Conservation (phyloP, 1,140 invertebrate species). For the Epicauta chinensis region DNA sequence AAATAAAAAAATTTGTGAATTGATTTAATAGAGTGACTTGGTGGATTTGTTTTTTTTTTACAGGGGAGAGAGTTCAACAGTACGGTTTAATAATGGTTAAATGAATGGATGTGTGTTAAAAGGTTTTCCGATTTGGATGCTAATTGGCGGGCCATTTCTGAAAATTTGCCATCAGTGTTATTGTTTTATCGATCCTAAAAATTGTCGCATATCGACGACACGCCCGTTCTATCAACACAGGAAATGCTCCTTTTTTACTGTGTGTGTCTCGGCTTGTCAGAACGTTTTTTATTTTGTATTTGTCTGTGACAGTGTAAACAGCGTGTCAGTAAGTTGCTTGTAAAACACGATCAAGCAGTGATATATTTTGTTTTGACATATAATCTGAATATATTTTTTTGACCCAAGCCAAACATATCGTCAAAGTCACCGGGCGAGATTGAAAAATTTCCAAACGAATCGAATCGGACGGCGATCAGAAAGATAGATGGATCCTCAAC, state of each 20-base stretch:
- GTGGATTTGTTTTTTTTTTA: too few species aligned
- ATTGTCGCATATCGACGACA: constrained; percentile 7
- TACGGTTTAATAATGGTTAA: too few species aligned
- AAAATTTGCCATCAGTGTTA: constrained; percentile 11
- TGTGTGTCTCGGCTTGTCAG: constrained; percentile 5
- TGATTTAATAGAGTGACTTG: too few species aligned
- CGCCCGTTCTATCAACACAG: constrained; percentile 2
- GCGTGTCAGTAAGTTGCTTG: constrained; percentile 24
- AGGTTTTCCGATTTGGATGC: constrained; percentile 13
- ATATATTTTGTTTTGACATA: constrained; percentile 28
- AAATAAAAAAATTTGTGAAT: too few species aligned
- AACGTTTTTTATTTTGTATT: constrained; percentile 16
- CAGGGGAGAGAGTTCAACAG: too few species aligned
- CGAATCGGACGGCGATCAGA: not conserved
- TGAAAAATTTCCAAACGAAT: constrained; percentile 19
- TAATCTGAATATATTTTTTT: constrained; percentile 22
- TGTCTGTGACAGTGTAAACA: constrained; percentile 24
- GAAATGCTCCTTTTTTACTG: constrained; percentile 10
- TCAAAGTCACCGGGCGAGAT: constrained; percentile 12
- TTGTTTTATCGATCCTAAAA: constrained; percentile 6
- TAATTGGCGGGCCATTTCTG: constrained; percentile 12
- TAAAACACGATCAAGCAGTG: constrained; percentile 21
- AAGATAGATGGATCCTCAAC: too few species aligned
- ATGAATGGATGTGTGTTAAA: not conserved
- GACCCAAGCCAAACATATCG: constrained; percentile 12